These are phyloP conservation scores for Tenthredo scrophulariae DNA, from an alignment of 2,888 invertebrate species.

Conservation along the genomic window DNA sequence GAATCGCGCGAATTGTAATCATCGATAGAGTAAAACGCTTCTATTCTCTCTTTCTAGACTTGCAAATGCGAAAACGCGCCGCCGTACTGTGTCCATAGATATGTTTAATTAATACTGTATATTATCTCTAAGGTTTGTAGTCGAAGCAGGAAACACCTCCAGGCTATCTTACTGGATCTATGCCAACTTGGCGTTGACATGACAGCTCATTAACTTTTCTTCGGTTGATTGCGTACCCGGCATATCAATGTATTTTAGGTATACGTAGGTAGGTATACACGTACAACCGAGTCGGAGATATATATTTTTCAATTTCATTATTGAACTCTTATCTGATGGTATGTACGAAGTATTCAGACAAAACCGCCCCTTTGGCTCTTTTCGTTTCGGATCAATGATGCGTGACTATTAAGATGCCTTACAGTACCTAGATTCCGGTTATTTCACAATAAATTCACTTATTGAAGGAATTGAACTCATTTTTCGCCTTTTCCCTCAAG, in stretches of 20 bases:
- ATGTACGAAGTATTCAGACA: not conserved
- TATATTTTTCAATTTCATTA: slow-evolving; percentile 24
- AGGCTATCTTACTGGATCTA: slow-evolving; percentile 52
- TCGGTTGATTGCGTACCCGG: slow-evolving; percentile 45
- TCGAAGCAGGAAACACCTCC: slow-evolving; percentile 49
- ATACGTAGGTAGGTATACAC: not conserved
- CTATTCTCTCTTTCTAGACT: not conserved
- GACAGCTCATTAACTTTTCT: slow-evolving; percentile 55
- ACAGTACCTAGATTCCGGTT: not conserved
- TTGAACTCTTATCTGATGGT: slow-evolving; percentile 33
- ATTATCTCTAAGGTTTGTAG: not conserved
- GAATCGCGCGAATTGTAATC: not conserved
- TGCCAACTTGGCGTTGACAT: slow-evolving; percentile 50
- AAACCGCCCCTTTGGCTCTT: not conserved
- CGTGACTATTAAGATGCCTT: not conserved
- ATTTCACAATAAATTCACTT: not conserved
- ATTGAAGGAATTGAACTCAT: not conserved
- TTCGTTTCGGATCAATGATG: not conserved
- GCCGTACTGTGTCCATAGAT: not conserved
- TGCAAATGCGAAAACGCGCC: not conserved
- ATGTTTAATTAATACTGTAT: not conserved
- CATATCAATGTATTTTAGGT: not conserved
- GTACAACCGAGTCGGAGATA: not conserved
- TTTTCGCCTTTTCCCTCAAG: not conserved
- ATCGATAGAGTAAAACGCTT: not conserved